Evolutionary conservation across 2,888 invertebrate species (phyloP), one percentile per base, ranked within the genome.

Genomic region (Eutolmus rufibarbis): DNA sequence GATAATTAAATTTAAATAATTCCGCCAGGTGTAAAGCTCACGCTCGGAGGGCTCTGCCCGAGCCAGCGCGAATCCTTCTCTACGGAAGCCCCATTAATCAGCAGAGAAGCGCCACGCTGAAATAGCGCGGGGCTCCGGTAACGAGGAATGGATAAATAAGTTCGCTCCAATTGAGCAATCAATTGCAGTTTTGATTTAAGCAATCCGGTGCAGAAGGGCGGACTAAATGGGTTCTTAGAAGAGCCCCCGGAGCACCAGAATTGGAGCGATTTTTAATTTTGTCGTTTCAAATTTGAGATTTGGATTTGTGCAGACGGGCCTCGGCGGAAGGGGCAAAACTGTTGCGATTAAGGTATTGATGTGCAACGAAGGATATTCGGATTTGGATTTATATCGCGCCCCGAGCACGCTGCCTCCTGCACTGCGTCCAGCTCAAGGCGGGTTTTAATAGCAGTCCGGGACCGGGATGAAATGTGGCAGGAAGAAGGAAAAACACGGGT

Each of bases 391-490:
- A 66, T 66, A 19, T 66, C n/a, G 19, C 66, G 8, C 23, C 0
- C 28, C 12, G 66, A 40, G 9, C 9, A 7, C 19, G 23, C 9
- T 57, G 12, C 19, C 2, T 4, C 2, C 8, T 19, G 23, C 66
- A 19, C 12, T 12, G 28, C 8, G 12, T 66, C 7, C 31, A 37
- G 12, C n/a, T 51, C 37, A 57, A 12, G 82, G 12, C 37, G 19
- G 12, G 66, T 82, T 82, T 82, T 66, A 82, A 82, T 82, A 82
- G n/a, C 66, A 57, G 37, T 81, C 23, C 57, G 14, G 23, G 57
- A 46, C 8, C 8, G 28, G 82, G 23, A 51, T 56, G 82, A 40
- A 57, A 37, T 28, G 78, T 40, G 43, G 23, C 28, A 4, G 51
- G 7, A 19, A 66, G 37, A 40, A 81, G 56, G 82, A 23, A 82